Conservation (phyloP, 1,140 invertebrate genomes). For the Stegodyphus dumicola region DNA sequence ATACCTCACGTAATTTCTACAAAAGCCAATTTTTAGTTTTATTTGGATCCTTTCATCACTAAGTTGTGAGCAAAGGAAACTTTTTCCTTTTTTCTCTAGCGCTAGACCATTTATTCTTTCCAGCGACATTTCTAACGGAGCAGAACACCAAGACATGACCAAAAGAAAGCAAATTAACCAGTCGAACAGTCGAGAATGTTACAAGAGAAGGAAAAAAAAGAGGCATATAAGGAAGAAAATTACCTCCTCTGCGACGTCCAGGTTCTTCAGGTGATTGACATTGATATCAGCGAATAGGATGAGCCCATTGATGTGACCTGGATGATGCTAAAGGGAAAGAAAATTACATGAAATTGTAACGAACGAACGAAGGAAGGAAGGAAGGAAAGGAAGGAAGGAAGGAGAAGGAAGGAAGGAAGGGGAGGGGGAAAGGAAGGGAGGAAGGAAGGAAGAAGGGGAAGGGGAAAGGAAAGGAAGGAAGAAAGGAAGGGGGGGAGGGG, state of each 20-base stretch:
- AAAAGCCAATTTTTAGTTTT: no score
- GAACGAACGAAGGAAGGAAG: no score
- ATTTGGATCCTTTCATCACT: no score
- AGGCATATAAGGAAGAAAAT: constrained; percentile 63
- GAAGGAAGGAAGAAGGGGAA: no score
- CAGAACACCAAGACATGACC: constrained; percentile 51
- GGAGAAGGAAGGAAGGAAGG: no score
- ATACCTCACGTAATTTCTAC: no score
- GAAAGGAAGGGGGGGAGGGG: no score
- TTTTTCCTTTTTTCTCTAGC: no score
- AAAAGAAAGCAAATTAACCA: constrained; percentile 37
- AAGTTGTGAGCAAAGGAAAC: no score
- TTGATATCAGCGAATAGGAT: constrained; percentile 96
- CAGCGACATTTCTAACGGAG: constrained; percentile 44
- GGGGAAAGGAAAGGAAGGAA: no score
- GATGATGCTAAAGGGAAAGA: constrained; percentile 74
- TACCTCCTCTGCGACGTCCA: constrained; percentile 91
- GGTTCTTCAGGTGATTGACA: constrained; percentile 93
- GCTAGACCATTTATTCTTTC: constrained; percentile 40
- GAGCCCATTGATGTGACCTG: constrained; percentile 92
- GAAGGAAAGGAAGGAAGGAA: no score
- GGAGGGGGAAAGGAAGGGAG: no score
- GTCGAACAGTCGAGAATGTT: neutral
- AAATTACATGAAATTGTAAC: neutral
- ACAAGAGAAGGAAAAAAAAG: neutral